Base-by-base conservation (phyloP, 1,140 invertebrate species). In the Mizuhopecten yessoensis region DNA sequence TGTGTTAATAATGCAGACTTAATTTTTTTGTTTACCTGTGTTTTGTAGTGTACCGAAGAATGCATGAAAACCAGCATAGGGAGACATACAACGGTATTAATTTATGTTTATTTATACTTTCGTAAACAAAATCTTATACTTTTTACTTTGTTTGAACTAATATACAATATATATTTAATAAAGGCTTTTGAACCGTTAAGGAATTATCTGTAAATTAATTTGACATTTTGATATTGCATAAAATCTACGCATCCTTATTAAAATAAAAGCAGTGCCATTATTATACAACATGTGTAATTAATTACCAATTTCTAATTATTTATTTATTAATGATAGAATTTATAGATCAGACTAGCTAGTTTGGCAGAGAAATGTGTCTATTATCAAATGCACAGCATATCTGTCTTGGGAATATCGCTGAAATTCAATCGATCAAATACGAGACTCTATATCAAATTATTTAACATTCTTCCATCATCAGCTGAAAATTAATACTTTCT, bases 31-130 rank as follows among this genome's bases (percentile, higher is more conserved):
- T 75, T 75, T n/a, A 29, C 57, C 57, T 75, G 57, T 75, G 45
- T 75, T 75, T 75, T 75, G 57, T 75, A 75, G 57, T 29, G 57
- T 75, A 75, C 57, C 23, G 57, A 75, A n/a, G 57, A 75, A 75
- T 75, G 57, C 57, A 75, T 75, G 57, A 75, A 75, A 75, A 75
- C 57, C 57, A 75, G 57, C 57, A 75, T 75, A 75, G 57, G 17
- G 57, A 75, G 57, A 75, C 57, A 75, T 75, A 75, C 57, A 75
- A 75, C 57, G 57, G 57, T 75, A 75, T n/a, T 75, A 9, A 75
- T 75, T 75, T 75, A 9, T 75, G 57, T 29, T 75, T 75, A 75
- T n/a, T 29, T 75, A 75, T 75, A 17, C 57, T 75, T 75, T 75
- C 0, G n/a, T 75, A 75, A 45, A 29, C n/a, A 29, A 29, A 75